Evolutionary conservation across 2,888 invertebrate species (phyloP), one percentile per base, ranked within the genome.

Genomic region (Diarsia dahlii): DNA sequence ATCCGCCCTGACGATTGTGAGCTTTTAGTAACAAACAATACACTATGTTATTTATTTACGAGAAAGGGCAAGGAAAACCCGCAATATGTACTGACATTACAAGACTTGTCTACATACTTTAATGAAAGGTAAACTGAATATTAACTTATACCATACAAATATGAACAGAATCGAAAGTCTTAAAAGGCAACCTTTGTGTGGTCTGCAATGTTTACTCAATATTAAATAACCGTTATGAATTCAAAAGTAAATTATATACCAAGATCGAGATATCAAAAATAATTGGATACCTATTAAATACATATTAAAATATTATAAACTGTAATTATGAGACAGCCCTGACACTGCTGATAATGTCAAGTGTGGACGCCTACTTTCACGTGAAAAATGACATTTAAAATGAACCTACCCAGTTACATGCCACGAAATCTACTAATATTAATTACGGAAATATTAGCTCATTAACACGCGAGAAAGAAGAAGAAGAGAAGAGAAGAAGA

Each of bases 271-370:
- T 76, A 78, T 73, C 2, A 74, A 76, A 76, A 52, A 72, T 71
- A 76, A 83, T 74, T 71, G 56, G 48, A 69, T 71, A n/a, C n/a
- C n/a, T n/a, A 81, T 84, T 77, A 82, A 81, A 80, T 76, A 74
- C 67, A 45, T 76, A 72, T 67, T 77, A 73, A 80, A 82, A 77
- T 74, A 62, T 74, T 69, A 73, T 69, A 68, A 81, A 72, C 78
- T 74, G 68, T 56, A 66, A 73, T 80, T 76, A 78, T 52, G 84
- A 58, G 87, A 15, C 88, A 89, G 66, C 90, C 89, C 87, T 90
- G 89, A 88, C 83, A 74, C 72, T 70, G 34, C 80, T 81, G 81
- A 76, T 89, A 90, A 90, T 90, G 88, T 89, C 89, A 89, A 84
- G 75, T 71, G 63, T 74, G 50, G 54, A 80, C 72, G 69, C 83